A percentile compares a stretch with the other conserved stretches of the same genome.
phyloP scores from a whole-genome alignment of 2,888 invertebrate species.

The Trissoscelio sp. region DNA sequence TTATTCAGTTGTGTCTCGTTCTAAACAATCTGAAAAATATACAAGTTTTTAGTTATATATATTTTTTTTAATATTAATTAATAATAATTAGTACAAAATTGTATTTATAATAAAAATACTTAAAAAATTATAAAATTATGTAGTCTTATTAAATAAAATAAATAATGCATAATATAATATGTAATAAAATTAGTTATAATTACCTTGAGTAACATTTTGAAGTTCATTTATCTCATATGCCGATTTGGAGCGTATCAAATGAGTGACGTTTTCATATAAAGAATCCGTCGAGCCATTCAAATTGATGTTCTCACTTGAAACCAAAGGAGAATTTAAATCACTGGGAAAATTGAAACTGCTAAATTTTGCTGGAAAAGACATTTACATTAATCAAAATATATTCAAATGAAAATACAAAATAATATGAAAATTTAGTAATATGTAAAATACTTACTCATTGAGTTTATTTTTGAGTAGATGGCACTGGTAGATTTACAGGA shows the following conservation, averaged over 20 bases:
- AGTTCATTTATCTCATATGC: constrained; percentile 66
- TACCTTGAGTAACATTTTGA: constrained; percentile 63
- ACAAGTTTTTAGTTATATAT: neutral
- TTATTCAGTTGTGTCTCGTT: constrained; percentile 67
- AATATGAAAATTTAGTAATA: too few species aligned
- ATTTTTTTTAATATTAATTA: too few species aligned
- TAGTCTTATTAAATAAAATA: too few species aligned
- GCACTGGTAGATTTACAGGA: constrained; percentile 77
- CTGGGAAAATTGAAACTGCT: constrained; percentile 75
- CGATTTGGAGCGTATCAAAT: constrained; percentile 72
- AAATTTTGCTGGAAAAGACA: constrained; percentile 67
- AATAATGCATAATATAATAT: neutral
- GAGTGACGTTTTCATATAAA: constrained; percentile 73
- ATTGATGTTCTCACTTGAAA: constrained; percentile 71
- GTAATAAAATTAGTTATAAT: neutral
- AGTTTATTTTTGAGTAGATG: constrained; percentile 71
- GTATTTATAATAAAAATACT: neutral
- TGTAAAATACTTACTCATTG: constrained; percentile 6
- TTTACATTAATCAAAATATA: constrained; percentile 7
- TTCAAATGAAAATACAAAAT: too few species aligned
- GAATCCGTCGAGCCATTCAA: constrained; percentile 72
- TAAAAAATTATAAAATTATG: too few species aligned
- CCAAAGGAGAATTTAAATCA: constrained; percentile 70
- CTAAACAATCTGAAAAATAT: constrained; percentile 64
- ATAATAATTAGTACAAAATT: too few species aligned